phyloP scores from a whole-genome alignment of 2,113 vertebrate species.

The Thalassarche chlororhynchos region DNA sequence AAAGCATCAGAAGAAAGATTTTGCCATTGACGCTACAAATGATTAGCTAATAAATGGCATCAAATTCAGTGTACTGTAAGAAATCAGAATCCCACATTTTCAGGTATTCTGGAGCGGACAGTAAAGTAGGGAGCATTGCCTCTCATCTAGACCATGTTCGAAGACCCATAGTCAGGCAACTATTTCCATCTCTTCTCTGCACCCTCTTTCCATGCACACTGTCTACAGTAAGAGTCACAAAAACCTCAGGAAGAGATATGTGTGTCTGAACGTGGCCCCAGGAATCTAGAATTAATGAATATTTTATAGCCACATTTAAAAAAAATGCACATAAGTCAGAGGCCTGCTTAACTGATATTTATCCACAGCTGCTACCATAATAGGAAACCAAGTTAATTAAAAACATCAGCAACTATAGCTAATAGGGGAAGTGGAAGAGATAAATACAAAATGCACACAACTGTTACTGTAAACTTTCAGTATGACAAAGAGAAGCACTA shows the following conservation, averaged over 20 bases:
- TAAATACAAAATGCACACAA: neutral
- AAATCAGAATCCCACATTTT: neutral
- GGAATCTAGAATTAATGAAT: neutral
- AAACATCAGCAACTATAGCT: neutral
- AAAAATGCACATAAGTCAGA: neutral
- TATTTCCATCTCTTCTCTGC: neutral
- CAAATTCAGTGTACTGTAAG: neutral
- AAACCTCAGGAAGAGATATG: neutral
- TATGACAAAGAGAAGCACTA: neutral
- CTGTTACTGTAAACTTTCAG: neutral
- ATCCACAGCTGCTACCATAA: neutral
- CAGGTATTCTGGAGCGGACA: neutral
- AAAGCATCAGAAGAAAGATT: neutral
- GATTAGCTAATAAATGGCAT: neutral
- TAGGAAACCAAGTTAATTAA: neutral
- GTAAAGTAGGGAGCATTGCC: neutral
- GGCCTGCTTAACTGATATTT: neutral
- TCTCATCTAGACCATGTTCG: neutral
- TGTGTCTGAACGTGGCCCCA: neutral
- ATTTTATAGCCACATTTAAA: neutral
- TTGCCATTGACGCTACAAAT: neutral
- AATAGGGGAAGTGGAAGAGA: neutral
- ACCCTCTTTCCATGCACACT: neutral
- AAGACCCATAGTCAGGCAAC: neutral
- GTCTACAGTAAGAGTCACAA: neutral